Base-by-base conservation (phyloP, 2,113 vertebrate species). In the Barnardius zonarius region DNA sequence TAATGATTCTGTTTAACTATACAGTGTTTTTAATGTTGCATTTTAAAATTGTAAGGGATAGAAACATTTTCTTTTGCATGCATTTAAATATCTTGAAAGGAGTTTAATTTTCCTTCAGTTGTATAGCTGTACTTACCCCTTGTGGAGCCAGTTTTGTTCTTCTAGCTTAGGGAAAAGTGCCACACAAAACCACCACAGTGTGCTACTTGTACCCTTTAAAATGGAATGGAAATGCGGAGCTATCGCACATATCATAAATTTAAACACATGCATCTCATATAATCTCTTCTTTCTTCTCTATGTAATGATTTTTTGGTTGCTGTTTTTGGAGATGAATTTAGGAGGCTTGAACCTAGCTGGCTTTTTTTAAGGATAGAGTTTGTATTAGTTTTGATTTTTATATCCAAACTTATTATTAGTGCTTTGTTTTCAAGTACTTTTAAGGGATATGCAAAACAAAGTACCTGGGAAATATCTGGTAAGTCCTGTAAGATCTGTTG, bases 231-330 rank as follows among this genome's bases (percentile, higher is more conserved):
- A 85, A 81, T 68, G 39, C 43, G 61, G 30, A 83, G 13, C 43
- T 6, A 14, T 59, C 0, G 0, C 0, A 3, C 64, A 18, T 17
- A 14, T 86, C 23, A 31, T 15, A 9, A 83, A 35, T 83, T 84
- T 37, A 55, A 31, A 54, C 15, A 52, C 33, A 37, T 2, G 5
- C 2, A 41, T 11, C 51, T 28, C 0, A 0, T 43, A 52, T 14
- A 51, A 6, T 46, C 14, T 74, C 30, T 63, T 88, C 18, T 86
- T 51, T n/a, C 27, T 52, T 79, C 48, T 0, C 0, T 52, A 39
- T 25, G 27, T 35, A 7, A 20, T 39, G 33, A 24, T 17, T n/a
- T 35, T 10, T 23, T 9, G 30, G 24, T 15, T 20, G 33, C 9
- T 28, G 30, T 49, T 44, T 63, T 59, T 74, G 3, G 4, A 31